Base-by-base conservation (phyloP, 2,888 invertebrate species). In the Teleiodes luculella region DNA sequence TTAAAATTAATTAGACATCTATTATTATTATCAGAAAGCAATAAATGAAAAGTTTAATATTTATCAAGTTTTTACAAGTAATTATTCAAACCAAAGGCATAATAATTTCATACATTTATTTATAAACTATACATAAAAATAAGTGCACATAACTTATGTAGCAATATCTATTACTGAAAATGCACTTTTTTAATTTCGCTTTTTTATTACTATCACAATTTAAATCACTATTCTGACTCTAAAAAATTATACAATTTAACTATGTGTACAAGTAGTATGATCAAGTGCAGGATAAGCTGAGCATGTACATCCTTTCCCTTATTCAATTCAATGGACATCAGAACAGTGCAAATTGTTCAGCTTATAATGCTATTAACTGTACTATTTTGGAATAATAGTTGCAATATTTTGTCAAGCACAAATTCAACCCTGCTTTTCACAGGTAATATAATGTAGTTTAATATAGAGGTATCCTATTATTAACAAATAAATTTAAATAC, bases 151-250 rank as follows among this genome's bases (percentile, higher is more conserved):
- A 16, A 18, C 37, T 13, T 13, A 16, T 37, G 14, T 16, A 16
- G 16, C 37, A 37, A 14, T 16, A 37, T 14, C 16, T 16, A 16
- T 24, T 24, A 13, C 10, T 37, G 4, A 46, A 53, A 53, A 53
- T 53, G 46, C 45, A 53, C 7, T 30, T 46, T 33, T 43, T 43
- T 33, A 39, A 53, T 24, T 28, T 13, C n/a, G 11, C 5, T 11
- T 24, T 8, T 11, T 24, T 16, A 37, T 30, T 30, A 36, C 14
- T 53, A 53, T 48, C 53, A 53, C 53, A 48, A 47, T 52, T 24
- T 16, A 31, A 53, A 53, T 48, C 53, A 53, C 53, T 47, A 41
- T 20, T 41, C 11, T 24, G 33, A 33, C 3, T 6, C 10, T 3
- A 11, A 6, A 28, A 28, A 6, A 5, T 8, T 33, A 33, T 33